These are phyloP conservation scores for Brachyrhaphis roseni DNA, from an alignment of 2,797 vertebrate species.

Conservation along the genomic window DNA sequence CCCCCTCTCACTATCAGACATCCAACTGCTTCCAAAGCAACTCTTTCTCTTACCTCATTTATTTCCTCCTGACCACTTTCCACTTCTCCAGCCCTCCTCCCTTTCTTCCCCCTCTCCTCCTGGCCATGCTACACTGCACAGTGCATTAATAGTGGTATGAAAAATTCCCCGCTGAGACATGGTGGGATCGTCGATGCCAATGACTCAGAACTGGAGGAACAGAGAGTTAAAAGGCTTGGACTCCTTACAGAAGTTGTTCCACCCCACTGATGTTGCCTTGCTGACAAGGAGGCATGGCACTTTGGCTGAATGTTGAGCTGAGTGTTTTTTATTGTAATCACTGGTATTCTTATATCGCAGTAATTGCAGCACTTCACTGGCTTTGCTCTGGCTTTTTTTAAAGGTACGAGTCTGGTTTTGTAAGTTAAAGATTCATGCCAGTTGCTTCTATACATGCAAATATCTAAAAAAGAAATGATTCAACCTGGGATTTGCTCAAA, in stretches of 20 bases:
- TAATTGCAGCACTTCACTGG: constrained; percentile 14
- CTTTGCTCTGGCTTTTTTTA: constrained; percentile 3
- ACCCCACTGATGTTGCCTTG: constrained; percentile 30
- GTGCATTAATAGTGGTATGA: constrained; percentile 73
- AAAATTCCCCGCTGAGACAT: constrained; percentile 63
- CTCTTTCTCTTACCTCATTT: constrained; percentile 30
- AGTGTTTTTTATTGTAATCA: constrained; percentile 26
- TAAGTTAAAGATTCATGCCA: constrained; percentile 26
- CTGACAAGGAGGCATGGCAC: constrained; percentile 36
- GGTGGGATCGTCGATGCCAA: constrained; percentile 64
- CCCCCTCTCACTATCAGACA: constrained; percentile 7
- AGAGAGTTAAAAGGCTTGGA: constrained; percentile 51
- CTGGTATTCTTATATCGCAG: constrained; percentile 24
- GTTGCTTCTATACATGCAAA: background rate
- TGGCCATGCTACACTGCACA: constrained; percentile 58
- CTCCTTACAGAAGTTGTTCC: constrained; percentile 53
- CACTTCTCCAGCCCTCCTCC: constrained; percentile 15
- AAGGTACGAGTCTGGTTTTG: constrained; percentile 13
- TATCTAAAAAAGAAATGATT: background rate
- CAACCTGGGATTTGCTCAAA: background rate
- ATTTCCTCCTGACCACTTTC: constrained; percentile 45
- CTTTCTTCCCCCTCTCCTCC: constrained; percentile 27
- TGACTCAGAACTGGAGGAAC: constrained; percentile 68
- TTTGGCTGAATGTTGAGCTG: constrained; percentile 16
- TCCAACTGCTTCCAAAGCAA: constrained; percentile 19